Conservation (phyloP, 2,888 invertebrate species). For the Acanthopleura granulata region DNA sequence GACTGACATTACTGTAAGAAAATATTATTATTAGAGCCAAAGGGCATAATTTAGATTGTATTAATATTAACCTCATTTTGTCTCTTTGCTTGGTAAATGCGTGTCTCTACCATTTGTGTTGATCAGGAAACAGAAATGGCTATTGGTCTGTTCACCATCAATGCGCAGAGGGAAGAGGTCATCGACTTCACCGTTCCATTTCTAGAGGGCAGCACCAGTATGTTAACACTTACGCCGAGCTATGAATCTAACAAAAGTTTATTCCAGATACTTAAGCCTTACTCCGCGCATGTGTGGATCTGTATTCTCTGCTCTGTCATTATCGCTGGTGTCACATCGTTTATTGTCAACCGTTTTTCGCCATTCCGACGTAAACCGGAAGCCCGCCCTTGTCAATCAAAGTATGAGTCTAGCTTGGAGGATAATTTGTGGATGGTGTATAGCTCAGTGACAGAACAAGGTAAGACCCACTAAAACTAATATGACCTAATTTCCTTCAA, state of each 20-base stretch:
- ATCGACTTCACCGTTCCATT: constrained; percentile 2
- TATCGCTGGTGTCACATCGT: not conserved
- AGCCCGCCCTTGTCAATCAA: too few species aligned
- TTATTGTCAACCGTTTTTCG: not conserved
- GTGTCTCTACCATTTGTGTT: too few species aligned
- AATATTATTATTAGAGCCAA: too few species aligned
- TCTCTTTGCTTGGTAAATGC: too few species aligned
- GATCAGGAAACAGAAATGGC: not conserved
- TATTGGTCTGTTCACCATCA: not conserved
- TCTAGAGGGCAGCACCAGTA: not conserved
- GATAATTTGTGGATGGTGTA: not conserved
- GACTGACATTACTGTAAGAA: too few species aligned
- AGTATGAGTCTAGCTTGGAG: not conserved
- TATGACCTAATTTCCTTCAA: too few species aligned
- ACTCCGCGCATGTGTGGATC: not conserved
- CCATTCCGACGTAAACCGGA: not conserved
- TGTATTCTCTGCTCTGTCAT: not conserved
- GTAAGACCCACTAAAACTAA: not conserved
- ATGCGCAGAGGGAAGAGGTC: not conserved
- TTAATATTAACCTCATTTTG: too few species aligned
- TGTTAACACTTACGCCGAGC: not conserved
- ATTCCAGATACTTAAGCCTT: not conserved
- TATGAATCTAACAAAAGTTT: not conserved
- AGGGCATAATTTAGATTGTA: too few species aligned
- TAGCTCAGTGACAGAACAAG: not conserved